Conservation (phyloP, 2,797 vertebrate species). For the Alca torda region DNA sequence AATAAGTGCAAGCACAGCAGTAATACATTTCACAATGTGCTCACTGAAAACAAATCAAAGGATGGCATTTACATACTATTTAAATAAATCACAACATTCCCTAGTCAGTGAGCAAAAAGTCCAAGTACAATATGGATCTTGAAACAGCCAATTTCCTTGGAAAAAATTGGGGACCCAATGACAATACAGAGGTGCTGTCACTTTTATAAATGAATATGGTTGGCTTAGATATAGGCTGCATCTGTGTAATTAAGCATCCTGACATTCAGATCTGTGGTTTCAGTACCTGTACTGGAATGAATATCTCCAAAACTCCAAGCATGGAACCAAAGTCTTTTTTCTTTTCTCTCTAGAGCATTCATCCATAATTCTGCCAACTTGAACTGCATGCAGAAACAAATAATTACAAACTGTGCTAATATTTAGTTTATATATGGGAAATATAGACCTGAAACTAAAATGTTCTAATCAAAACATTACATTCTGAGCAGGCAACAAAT, state of each 20-base stretch:
- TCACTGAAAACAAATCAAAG: neutral
- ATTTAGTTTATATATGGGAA: neutral
- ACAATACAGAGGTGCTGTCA: neutral
- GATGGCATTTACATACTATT: neutral
- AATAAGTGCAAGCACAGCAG: neutral
- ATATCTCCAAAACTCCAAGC: neutral
- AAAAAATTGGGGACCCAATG: neutral
- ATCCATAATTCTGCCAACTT: neutral
- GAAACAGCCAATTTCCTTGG: neutral
- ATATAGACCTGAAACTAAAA: neutral
- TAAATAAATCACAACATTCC: neutral
- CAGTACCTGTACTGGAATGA: neutral
- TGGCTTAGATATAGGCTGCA: neutral
- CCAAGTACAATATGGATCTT: neutral
- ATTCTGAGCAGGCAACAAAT: neutral
- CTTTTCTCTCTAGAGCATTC: neutral
- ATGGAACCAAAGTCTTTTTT: neutral
- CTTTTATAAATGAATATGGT: neutral
- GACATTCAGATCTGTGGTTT: neutral
- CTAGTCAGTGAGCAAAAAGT: neutral
- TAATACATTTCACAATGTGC: neutral
- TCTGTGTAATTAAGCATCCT: neutral
- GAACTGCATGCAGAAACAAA: neutral
- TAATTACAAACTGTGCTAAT: neutral
- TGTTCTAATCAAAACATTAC: conserved; percentile 7